These are phyloP conservation scores for Zaprionus capensis DNA, from an alignment of 1,140 invertebrate species.

Conservation along the genomic window DNA sequence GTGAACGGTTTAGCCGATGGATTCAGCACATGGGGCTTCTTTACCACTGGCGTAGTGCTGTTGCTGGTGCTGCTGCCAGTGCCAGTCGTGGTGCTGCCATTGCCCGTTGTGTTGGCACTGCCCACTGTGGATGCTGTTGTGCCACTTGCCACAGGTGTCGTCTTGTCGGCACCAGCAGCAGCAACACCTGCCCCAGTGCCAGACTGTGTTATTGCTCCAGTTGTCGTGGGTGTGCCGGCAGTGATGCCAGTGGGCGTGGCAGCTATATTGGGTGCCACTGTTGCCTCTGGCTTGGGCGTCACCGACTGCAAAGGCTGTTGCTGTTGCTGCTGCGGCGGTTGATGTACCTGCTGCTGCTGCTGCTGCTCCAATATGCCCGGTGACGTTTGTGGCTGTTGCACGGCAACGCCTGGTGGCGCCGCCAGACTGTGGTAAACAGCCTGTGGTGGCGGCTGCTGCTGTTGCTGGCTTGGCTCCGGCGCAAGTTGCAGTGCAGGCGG, in stretches of 20 bases:
- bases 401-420: slow-evolving; percentile 25
- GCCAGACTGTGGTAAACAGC: slow-evolving; percentile 64
- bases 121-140: slow-evolving; percentile 5
- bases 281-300: slow-evolving; percentile 61
- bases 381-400: slow-evolving; percentile 80
- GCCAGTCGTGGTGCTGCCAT: slow-evolving; percentile 31
- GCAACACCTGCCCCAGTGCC: slow-evolving; percentile 5
- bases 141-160: slow-evolving; percentile 62
- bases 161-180: slow-evolving; percentile 47
- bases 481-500: slow-evolving; percentile 50
- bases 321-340: slow-evolving; percentile 55
- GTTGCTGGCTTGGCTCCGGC: slow-evolving; percentile 44
- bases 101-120: background rate
- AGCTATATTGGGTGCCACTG: slow-evolving; percentile 36
- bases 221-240: slow-evolving; percentile 62
- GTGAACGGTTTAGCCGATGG: slow-evolving; percentile 94
- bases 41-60: slow-evolving; percentile 85
- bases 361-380: slow-evolving; percentile 66
- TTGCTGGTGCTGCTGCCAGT: slow-evolving; percentile 84
- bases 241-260: slow-evolving; percentile 66
- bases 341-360: slow-evolving; percentile 3
- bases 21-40: slow-evolving; percentile 86
- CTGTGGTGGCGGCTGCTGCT: slow-evolving; percentile 30
- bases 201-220: background rate
- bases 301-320: slow-evolving; percentile 48